Base-by-base conservation (phyloP, 2,113 vertebrate genomes). In the Myanophis thanlyinensis region DNA sequence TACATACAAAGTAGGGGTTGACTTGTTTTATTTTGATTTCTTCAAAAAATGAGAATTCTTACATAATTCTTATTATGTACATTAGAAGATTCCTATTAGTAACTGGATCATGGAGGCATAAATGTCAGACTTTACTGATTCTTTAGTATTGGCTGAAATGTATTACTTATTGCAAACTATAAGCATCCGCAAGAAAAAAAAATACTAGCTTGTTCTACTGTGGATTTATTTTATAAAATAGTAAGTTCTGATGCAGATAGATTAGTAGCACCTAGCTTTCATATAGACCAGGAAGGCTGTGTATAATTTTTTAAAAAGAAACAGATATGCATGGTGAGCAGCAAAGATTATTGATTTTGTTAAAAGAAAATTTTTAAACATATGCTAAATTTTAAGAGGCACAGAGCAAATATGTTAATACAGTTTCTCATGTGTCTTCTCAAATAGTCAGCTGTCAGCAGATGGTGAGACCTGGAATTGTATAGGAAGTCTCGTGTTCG, bases 281-380 rank as follows among this genome's bases (percentile, higher is more conserved):
- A 67, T 15, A 67, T 13, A 18, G 62, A 67, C 62, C 30, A 67
- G 62, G 62, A 67, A 35, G 13, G 62, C 13, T 67, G 35, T 12
- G 30, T 67, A 11, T 87, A 40, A 25, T 47, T 59, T 27, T 27
- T 59, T 49, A 3, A 73, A 73, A 44, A 40, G 12, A 22, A 52
- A 25, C 44, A 86, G 1, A 35, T 30, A 18, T 40, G 0, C 20
- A 0, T 20, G 62, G 4, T 30, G 80, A 52, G 88, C 15, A 93
- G 0, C 85, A 18, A 53, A 51, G 46, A 27, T 73, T 89, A 3
- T 52, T 93, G 95, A 54, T 97, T 97, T 80, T 67, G 62, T 67
- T 67, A 67, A 67, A 53, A 89, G 89, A 87, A 67, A 95, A 92
- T 93, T 25, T 85, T 91, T 90, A 93, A 51, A 90, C 87, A 40